phyloP scores from a whole-genome alignment of 2,113 vertebrate species.

The Nesogale talazaci region DNA sequence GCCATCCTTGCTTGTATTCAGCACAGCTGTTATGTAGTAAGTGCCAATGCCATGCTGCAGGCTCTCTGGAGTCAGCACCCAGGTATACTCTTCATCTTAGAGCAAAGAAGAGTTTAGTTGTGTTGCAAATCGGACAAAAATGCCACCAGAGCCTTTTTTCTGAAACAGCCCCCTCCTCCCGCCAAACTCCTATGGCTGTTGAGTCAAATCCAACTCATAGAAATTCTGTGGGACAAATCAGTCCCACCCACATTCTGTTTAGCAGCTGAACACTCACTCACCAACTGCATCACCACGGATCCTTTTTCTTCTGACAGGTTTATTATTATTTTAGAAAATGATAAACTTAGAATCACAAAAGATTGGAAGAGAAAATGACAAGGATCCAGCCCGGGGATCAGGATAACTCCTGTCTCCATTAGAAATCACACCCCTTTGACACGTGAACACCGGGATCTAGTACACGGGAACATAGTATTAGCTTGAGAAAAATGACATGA shows the following conservation, averaged over 20 bases:
- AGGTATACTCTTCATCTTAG: conserved; percentile 68
- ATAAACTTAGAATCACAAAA: background rate
- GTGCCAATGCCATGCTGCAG: conserved; percentile 34
- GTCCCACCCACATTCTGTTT: no score
- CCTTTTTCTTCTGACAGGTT: background rate
- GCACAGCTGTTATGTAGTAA: conserved; percentile 54
- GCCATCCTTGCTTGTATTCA: background rate
- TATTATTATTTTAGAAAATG: background rate
- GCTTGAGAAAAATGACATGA: conserved; percentile 7
- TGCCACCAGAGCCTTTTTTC: no score
- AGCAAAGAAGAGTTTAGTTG: background rate
- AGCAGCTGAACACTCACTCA: no score
- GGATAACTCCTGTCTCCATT: background rate
- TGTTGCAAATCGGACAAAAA: no score
- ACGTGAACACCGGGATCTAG: background rate
- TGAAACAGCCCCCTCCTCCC: no score
- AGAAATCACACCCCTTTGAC: background rate
- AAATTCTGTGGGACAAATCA: no score
- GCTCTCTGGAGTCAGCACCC: conserved; percentile 73
- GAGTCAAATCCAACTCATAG: no score
- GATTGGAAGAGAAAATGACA: background rate
- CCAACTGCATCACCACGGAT: no score
- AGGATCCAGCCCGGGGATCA: background rate
- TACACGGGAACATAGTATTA: background rate
- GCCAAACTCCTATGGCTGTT: no score